Conservation (phyloP, 2,888 invertebrate species). For the Anaspis maculata region DNA sequence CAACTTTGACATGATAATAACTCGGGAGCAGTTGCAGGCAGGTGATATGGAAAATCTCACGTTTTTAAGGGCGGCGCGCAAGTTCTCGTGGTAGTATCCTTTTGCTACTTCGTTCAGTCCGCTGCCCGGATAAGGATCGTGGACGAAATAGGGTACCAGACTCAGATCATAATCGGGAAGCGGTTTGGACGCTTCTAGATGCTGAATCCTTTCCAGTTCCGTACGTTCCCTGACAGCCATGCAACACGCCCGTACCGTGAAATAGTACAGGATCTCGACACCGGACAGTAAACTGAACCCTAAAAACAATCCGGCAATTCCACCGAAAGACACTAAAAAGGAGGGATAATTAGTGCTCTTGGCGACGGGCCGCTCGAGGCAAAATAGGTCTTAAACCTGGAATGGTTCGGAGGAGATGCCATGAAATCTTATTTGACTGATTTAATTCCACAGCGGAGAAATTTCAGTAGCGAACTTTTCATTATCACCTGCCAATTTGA, state of each 20-base stretch:
- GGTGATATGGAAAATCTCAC: no score
- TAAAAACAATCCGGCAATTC: constrained; percentile 57
- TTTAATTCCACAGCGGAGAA: no score
- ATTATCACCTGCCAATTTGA: no score
- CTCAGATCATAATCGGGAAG: constrained; percentile 35
- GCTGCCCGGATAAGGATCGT: constrained; percentile 23
- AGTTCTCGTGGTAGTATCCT: constrained; percentile 5
- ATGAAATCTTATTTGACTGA: no score
- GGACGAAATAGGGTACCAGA: constrained; percentile 35
- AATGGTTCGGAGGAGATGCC: no score
- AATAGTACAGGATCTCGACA: constrained; percentile 70
- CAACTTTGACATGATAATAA: no score
- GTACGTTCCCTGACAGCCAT: constrained; percentile 48
- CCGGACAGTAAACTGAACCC: constrained; percentile 71
- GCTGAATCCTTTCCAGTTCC: constrained; percentile 43
- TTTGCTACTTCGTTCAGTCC: constrained; percentile 26
- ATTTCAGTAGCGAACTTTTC: no score
- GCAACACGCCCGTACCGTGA: constrained; percentile 62
- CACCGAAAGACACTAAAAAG: constrained; percentile 57
- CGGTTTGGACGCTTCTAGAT: constrained; percentile 32
- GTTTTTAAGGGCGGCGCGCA: no score
- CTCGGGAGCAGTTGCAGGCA: no score
- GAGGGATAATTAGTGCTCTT: no score
- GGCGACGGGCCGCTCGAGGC: no score
- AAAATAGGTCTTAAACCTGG: no score